Conservation (phyloP, 1,140 invertebrate genomes). For the Drosophila carrolli region DNA sequence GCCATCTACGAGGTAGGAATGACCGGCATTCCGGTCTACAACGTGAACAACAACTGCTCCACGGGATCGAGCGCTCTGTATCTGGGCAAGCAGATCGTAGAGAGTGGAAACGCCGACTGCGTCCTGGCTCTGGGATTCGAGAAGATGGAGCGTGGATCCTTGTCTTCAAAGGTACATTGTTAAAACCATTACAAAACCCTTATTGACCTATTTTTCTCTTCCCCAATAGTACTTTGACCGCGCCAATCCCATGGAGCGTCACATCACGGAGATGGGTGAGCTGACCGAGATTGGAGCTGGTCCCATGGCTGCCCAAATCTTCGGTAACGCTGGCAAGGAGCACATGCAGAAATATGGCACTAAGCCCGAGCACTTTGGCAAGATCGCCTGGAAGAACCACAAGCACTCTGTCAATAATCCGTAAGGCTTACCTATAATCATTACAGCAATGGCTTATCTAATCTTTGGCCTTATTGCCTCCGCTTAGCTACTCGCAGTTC, state of each 20-base stretch:
- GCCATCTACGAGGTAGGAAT: slow-evolving; percentile 97
- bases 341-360: slow-evolving; percentile 99
- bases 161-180: slow-evolving; percentile 88
- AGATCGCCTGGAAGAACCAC: slow-evolving; percentile 99
- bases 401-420: slow-evolving; percentile 98
- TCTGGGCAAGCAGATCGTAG: slow-evolving; percentile 95
- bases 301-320: slow-evolving; percentile 96
- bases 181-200: not conserved
- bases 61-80: slow-evolving; percentile 97
- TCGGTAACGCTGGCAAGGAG: slow-evolving; percentile 97
- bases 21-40: slow-evolving; percentile 98
- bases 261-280: slow-evolving; percentile 94
- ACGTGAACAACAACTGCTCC: slow-evolving; percentile 99
- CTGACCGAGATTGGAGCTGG: slow-evolving; percentile 90
- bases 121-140: slow-evolving; percentile 98
- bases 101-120: slow-evolving; percentile 95
- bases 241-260: slow-evolving; percentile 97
- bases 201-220: slow-evolving; percentile 87
- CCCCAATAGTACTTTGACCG: slow-evolving; percentile 94
- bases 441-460: slow-evolving; percentile 95
- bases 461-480: slow-evolving; percentile 88
- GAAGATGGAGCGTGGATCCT: slow-evolving; percentile 98
- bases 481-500: slow-evolving; percentile 92
- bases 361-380: slow-evolving; percentile 96
- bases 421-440: slow-evolving; percentile 5